Percentiles rank a stretch among this genome's conserved stretches.
These are phyloP conservation scores for Pachyrhynchus sulphureomaculatus DNA, from an alignment of 1,140 invertebrate species.

Conservation along the genomic window DNA sequence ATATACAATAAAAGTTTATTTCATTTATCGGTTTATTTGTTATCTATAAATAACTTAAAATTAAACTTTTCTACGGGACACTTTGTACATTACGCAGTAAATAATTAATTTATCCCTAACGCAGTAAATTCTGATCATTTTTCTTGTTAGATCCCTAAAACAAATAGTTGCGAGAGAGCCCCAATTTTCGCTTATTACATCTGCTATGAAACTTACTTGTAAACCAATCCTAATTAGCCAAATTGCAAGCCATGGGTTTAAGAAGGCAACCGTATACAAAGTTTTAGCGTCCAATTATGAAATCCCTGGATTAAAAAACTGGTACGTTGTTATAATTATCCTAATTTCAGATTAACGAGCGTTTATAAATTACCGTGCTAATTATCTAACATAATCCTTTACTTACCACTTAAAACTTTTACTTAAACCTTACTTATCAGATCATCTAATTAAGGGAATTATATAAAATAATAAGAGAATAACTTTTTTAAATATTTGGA, in stretches of 20 bases:
- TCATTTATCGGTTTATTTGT: constrained; percentile 14
- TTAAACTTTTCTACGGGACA: not conserved
- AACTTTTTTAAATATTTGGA: no score
- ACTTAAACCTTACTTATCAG: no score
- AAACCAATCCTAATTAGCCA: constrained; percentile 10
- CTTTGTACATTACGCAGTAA: constrained; percentile 5
- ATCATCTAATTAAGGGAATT: no score
- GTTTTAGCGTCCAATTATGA: constrained; percentile 1
- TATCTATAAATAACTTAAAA: constrained; percentile 19
- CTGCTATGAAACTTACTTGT: constrained; percentile 17
- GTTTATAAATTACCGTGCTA: no score
- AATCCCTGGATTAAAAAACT: not conserved
- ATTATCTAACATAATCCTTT: no score
- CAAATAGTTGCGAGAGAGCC: constrained; percentile 22
- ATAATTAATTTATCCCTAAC: constrained; percentile 14
- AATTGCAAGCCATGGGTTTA: not conserved
- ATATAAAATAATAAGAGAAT: no score
- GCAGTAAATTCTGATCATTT: constrained; percentile 19
- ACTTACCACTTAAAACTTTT: no score
- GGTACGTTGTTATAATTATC: constrained; percentile 24
- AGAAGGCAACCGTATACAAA: not conserved
- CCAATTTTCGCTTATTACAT: constrained; percentile 29
- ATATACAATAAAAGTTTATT: no score
- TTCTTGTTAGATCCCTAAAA: constrained; percentile 21
- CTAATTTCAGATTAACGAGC: constrained; percentile 17